Evolutionary conservation across 2,113 vertebrate genomes (phyloP).

Genomic region (Cacatua alba): DNA sequence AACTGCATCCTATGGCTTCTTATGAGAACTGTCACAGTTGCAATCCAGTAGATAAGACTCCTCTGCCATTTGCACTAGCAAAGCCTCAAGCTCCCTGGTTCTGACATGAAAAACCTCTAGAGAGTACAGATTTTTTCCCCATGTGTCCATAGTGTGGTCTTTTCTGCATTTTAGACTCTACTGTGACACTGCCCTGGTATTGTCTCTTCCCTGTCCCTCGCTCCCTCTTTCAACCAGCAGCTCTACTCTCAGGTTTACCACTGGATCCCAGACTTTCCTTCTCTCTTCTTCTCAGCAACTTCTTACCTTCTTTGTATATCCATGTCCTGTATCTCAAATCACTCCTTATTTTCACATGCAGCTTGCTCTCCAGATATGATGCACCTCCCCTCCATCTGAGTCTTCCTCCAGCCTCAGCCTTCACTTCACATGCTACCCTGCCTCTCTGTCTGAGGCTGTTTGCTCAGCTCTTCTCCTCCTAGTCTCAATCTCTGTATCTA

Average conservation of each 20-base stretch:
- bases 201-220: background rate
- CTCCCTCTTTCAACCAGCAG: background rate
- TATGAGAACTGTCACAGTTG: background rate
- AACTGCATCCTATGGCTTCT: background rate
- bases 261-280: background rate
- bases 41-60: background rate
- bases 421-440: background rate
- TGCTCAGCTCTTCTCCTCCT: background rate
- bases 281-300: background rate
- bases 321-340: background rate
- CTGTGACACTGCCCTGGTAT: background rate
- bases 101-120: background rate
- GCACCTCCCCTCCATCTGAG: rapidly evolving
- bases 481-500: background rate
- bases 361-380: background rate
- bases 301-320: background rate
- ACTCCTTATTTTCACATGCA: background rate
- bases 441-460: background rate
- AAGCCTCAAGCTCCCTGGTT: background rate
- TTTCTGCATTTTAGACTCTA: background rate
- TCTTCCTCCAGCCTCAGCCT: background rate
- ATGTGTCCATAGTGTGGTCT: background rate
- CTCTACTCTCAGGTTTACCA: background rate
- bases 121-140: background rate
- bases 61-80: background rate